Evolutionary conservation across 2,888 invertebrate genomes (phyloP), one percentile per base, ranked within the genome.

Genomic region (Pristionchus maxplancki): DNA sequence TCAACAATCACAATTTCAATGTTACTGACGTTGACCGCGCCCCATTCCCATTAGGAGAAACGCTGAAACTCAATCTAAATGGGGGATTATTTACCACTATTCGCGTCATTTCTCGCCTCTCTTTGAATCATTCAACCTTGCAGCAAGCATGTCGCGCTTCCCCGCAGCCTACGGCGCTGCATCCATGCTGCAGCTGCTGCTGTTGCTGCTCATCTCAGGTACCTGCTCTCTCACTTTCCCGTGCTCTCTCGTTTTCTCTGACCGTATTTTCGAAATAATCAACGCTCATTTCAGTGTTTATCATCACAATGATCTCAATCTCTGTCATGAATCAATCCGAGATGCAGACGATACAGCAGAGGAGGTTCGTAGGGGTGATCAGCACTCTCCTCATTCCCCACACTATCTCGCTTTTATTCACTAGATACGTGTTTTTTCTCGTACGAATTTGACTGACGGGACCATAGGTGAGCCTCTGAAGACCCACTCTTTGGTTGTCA

Each of bases 131-230:
- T 28, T 28, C 62, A 28, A 0, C 9, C n/a, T 28, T 62, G n/a
- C 20, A 13, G 50, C 28, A 20, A 24, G 2, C 28, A 78, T 78
- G 78, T 78, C 78, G 8, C 78, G 78, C 11, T 78, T 78, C 15
- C 44, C 44, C 9, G 40, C 78, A 11, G 40, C 78, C 24, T 78
- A 78, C 78, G 78, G 78, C 28, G 78, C 78, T 0, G 78, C 78
- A 1, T 78, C 78, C 40, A 78, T 78, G 78, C 78, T 78, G 78
- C 78, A 78, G 78, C 78, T 78, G 78, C 78, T 78, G 48, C 44
- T 78, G 4, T 3, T 78, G 4, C 78, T 78, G 1, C 78, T 78
- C 13, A 78, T 78, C n/a, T 40, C 78, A 58, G 58, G 58, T 58
- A n/a, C 53, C 17, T 17, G 11, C 48, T 15, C 48, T 48, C n/a